These are phyloP conservation scores for Propithecus coquereli DNA, from an alignment of 2,113 vertebrate species.

Conservation along the genomic window DNA sequence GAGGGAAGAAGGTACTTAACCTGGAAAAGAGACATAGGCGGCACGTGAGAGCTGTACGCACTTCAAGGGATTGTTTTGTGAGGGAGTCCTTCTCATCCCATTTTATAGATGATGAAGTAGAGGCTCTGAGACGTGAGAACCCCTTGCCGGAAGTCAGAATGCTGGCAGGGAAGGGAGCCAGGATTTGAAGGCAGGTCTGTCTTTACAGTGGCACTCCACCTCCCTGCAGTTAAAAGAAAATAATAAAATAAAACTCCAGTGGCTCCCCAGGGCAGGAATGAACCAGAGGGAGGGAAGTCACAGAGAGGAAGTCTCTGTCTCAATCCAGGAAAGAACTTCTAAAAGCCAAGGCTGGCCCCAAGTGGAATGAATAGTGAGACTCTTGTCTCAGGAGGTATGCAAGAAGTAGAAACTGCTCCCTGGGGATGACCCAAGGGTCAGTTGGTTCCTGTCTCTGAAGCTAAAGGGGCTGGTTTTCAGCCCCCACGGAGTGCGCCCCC, in stretches of 20 bases:
- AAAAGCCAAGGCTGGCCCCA: neutral
- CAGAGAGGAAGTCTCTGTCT: neutral
- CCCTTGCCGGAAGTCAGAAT: neutral
- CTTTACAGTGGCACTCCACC: too few species aligned
- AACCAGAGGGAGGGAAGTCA: neutral
- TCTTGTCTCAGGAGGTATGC: neutral
- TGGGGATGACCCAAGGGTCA: neutral
- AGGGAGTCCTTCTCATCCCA: neutral
- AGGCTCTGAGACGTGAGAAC: neutral
- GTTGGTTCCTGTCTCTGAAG: neutral
- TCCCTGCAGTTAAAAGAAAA: neutral
- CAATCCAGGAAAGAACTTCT: neutral
- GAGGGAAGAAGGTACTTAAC: neutral
- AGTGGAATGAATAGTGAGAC: neutral
- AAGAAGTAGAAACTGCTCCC: neutral
- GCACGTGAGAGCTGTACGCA: neutral
- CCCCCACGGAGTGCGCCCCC: accelerated
- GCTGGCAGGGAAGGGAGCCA: neutral
- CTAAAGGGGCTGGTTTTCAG: neutral
- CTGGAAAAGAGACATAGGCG: neutral
- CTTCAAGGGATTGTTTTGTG: neutral
- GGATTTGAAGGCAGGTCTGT: neutral
- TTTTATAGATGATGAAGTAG: neutral
- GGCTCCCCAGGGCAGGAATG: neutral
- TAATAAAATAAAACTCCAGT: neutral